Base-by-base conservation (phyloP, 2,113 vertebrate species). In the Delphinapterus leucas region DNA sequence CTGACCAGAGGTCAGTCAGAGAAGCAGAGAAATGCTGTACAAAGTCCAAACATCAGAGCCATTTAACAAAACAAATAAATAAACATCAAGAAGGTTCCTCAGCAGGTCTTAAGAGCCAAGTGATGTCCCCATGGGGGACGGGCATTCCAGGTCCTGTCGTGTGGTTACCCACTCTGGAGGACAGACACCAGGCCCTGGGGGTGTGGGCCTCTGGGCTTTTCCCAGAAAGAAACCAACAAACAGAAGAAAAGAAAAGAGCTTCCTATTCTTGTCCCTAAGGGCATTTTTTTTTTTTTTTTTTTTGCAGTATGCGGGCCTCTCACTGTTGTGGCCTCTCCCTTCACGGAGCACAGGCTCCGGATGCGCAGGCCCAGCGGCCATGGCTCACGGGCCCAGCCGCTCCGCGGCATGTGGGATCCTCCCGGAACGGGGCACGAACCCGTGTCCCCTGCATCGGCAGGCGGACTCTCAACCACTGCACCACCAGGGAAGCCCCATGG, bases 161-260 rank as follows among this genome's bases (percentile, higher is more conserved):
- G 85, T 20, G 38, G 28, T 87, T 83, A 61, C 25, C 53, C 21
- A 10, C 70, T 21, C 26, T 26, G 33, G 38, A 41, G 47, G 49
- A 88, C 8, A 33, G 65, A 86, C 41, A 41, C 31, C 65, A 74
- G 68, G 70, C 41, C 73, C 26, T 18, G 2, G 15, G 47, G 18
- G 8, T 63, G 23, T 44, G 47, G 33, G 68, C 15, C 73, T 81
- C 73, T 31, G 33, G 58, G 63, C 28, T 91, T 86, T 92, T 58
- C 71, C 60, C 95, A 44, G 61, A 94, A 94, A 41, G 93, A 73
- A 96, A 61, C 21, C 63, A 85, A 93, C 18, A 47, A 81, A 81
- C 38, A 86, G 14, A 77, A 96, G 55, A 14, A 55, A 87, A 96
- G 41, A 67, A 84, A 94, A 82, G 60, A 93, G 77, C 12, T 81